Conservation (phyloP, 2,797 vertebrate species). For the Scyliorhinus canicula region DNA sequence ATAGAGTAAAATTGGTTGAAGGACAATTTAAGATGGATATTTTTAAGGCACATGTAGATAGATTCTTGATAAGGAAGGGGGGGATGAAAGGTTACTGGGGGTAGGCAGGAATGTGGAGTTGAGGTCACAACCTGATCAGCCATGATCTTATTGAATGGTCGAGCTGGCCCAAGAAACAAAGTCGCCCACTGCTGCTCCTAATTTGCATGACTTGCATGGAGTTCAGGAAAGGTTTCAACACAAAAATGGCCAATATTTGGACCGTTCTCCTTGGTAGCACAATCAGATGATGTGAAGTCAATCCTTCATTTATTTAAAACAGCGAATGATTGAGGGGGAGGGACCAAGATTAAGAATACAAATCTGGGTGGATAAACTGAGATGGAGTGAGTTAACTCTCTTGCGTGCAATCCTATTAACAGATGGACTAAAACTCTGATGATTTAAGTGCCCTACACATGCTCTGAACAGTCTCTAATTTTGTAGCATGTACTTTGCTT, state of each 20-base stretch:
- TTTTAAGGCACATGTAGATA: too few species aligned
- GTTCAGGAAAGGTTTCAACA: background rate
- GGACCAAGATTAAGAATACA: background rate
- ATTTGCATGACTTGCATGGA: too few species aligned
- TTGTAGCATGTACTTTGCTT: background rate
- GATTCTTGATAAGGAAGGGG: too few species aligned
- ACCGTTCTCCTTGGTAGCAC: background rate
- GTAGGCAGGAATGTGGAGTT: too few species aligned
- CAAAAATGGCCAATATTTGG: background rate
- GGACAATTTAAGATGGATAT: background rate
- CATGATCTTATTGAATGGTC: too few species aligned
- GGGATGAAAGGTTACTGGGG: too few species aligned
- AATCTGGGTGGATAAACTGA: background rate
- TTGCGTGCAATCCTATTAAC: background rate
- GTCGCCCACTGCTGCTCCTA: too few species aligned
- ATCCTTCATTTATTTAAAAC: background rate
- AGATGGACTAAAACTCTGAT: background rate
- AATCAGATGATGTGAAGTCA: background rate
- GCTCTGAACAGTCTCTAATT: background rate
- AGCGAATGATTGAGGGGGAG: background rate
- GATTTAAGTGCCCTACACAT: background rate
- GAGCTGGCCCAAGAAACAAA: too few species aligned
- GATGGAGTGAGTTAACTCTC: background rate
- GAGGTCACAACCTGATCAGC: too few species aligned
- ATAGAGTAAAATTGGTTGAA: background rate